Conservation (phyloP, 2,888 invertebrate genomes). For the Mimachlamys varia region DNA sequence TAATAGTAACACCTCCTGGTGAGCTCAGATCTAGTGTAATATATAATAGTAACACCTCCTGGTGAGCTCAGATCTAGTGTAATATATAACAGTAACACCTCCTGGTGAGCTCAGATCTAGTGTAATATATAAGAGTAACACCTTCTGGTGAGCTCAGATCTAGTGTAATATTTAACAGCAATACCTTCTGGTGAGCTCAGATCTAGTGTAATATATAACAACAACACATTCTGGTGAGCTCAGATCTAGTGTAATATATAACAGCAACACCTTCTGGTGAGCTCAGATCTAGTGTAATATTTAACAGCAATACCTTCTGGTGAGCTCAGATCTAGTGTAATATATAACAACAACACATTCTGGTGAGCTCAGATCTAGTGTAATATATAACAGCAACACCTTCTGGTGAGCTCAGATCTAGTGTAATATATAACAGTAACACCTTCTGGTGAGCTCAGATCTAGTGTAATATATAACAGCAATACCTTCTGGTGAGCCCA, state of each 20-base stretch:
- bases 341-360: constrained; percentile 92
- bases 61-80: constrained; percentile 90
- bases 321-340: constrained; percentile 87
- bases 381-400: constrained; percentile 88
- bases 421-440: constrained; percentile 85
- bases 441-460: constrained; percentile 95
- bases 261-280: constrained; percentile 97
- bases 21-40: constrained; percentile 87
- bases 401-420: constrained; percentile 93
- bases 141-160: constrained; percentile 96
- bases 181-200: constrained; percentile 96
- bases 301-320: constrained; percentile 97
- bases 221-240: constrained; percentile 96
- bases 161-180: constrained; percentile 87
- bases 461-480: constrained; percentile 85
- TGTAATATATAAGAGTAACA: constrained; percentile 84
- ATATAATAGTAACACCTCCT: constrained; percentile 92
- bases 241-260: constrained; percentile 84
- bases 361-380: constrained; percentile 90
- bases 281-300: constrained; percentile 85
- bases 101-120: constrained; percentile 93
- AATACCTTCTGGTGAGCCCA: constrained; percentile 95
- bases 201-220: constrained; percentile 84
- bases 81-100: constrained; percentile 89
- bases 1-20: constrained; percentile 94